Evolutionary conservation across 2,888 invertebrate genomes (phyloP).

Genomic region (Drosophila prolongata): DNA sequence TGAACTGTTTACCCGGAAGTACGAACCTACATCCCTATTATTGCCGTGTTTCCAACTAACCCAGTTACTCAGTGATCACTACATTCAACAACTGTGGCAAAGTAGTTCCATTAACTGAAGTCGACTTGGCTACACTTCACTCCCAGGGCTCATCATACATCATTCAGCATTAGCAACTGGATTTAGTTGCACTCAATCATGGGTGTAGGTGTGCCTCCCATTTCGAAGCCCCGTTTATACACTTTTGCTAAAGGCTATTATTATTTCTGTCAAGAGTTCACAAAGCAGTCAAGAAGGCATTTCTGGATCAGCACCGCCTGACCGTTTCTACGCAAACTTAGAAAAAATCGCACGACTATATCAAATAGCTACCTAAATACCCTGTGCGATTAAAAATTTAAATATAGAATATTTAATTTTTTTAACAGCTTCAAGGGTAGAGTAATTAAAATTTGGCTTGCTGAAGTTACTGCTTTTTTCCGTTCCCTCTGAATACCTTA

Average conservation of each 20-base stretch:
- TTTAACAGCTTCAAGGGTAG: too few relatives aligned
- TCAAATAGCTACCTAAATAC: too few relatives aligned
- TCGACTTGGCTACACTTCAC: neutral
- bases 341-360: too few relatives aligned
- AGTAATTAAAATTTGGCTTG: too few relatives aligned
- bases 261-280: too few relatives aligned
- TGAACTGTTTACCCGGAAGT: neutral
- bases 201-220: neutral
- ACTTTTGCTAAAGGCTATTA: too few relatives aligned
- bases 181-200: slow-evolving; percentile 37
- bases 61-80: slow-evolving; percentile 7
- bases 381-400: too few relatives aligned
- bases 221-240: neutral
- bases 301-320: too few relatives aligned
- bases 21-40: neutral
- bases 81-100: neutral
- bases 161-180: slow-evolving; percentile 53
- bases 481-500: slow-evolving; percentile 34
- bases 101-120: neutral
- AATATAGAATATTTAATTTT: too few relatives aligned
- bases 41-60: neutral
- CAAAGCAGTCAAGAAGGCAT: too few relatives aligned
- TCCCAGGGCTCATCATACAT: slow-evolving; percentile 16
- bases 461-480: too few relatives aligned
- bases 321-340: too few relatives aligned